Evolutionary conservation across 2,888 invertebrate genomes (phyloP).

Genomic region (Cremastobaeus sp.): DNA sequence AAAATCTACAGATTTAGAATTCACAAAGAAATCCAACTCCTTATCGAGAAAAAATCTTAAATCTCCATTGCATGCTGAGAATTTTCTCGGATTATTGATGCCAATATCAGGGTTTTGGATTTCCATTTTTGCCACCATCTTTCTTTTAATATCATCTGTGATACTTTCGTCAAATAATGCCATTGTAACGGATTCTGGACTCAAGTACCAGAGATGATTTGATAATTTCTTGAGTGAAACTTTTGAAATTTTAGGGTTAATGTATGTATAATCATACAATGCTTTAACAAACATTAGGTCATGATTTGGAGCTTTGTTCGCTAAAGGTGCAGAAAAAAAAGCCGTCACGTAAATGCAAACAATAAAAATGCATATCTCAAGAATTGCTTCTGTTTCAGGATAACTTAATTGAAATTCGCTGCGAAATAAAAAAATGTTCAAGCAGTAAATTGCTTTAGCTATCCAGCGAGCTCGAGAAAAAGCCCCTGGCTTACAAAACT

Average conservation of each 20-base stretch:
- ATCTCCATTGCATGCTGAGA: too few species aligned
- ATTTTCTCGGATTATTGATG: too few species aligned
- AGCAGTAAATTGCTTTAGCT: too few species aligned
- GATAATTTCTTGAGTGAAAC: conserved; percentile 20
- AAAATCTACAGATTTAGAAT: conserved; percentile 25
- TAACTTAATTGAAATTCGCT: conserved; percentile 56
- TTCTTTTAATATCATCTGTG: conserved; percentile 17
- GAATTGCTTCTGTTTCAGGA: conserved; percentile 47
- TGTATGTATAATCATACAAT: conserved; percentile 13
- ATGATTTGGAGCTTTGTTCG: conserved; percentile 50
- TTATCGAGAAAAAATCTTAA: conserved; percentile 14
- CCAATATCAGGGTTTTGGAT: too few species aligned
- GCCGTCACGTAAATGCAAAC: conserved; percentile 5
- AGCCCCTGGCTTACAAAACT: conserved; percentile 63
- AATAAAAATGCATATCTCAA: conserved; percentile 13
- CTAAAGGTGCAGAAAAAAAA: conserved; percentile 41
- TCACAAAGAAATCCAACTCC: conserved; percentile 30
- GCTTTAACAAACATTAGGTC: conserved; percentile 56
- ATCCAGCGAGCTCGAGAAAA: too few species aligned
- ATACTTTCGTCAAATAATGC: conserved; percentile 29
- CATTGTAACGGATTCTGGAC: conserved; percentile 37
- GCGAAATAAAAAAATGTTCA: conserved; percentile 62
- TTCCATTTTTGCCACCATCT: conserved; percentile 36
- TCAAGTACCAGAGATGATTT: conserved; percentile 55
- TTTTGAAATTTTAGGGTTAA: conserved; percentile 27